phyloP scores from a whole-genome alignment of 2,113 vertebrate genomes.

The Nipponia nippon region DNA sequence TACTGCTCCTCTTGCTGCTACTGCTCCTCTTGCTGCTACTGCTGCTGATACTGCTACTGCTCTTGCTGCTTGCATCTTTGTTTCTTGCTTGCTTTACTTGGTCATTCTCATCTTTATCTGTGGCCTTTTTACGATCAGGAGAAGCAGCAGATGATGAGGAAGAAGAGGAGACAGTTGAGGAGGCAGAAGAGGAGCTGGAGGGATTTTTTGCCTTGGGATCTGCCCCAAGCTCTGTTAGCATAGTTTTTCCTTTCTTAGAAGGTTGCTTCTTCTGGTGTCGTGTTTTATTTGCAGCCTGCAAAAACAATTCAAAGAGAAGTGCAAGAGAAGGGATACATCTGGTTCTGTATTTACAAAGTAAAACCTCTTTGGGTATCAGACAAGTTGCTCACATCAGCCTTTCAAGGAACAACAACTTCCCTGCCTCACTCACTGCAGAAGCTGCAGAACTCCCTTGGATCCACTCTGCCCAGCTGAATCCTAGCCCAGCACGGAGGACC shows the following conservation, averaged over 20 bases:
- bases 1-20: fast-evolving
- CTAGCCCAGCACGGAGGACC: background rate
- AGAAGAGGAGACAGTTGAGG: background rate
- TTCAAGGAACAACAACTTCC: background rate
- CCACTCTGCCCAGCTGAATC: background rate
- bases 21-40: fast-evolving
- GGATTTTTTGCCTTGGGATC: background rate
- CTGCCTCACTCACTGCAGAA: background rate
- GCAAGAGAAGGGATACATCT: background rate
- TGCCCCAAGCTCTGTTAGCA: slow-evolving; percentile 7
- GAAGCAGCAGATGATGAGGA: slow-evolving; percentile 21
- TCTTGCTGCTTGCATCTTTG: background rate
- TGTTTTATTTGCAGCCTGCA: slow-evolving; percentile 44
- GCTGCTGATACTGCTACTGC: fast-evolving
- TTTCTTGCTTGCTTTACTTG: background rate
- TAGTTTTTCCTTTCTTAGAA: background rate
- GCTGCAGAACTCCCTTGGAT: background rate
- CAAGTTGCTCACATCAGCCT: background rate
- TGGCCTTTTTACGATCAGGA: background rate
- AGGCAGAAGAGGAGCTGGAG: slow-evolving; percentile 30
- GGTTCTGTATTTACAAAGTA: background rate
- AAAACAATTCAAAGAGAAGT: background rate
- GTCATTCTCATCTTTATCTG: background rate
- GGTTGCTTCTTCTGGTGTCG: background rate
- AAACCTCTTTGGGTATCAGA: background rate